A percentile compares a stretch with the other conserved stretches of the same genome.
Evolutionary conservation across 2,113 vertebrate species (phyloP).

Genomic region (Hirundichthys speculiger): DNA sequence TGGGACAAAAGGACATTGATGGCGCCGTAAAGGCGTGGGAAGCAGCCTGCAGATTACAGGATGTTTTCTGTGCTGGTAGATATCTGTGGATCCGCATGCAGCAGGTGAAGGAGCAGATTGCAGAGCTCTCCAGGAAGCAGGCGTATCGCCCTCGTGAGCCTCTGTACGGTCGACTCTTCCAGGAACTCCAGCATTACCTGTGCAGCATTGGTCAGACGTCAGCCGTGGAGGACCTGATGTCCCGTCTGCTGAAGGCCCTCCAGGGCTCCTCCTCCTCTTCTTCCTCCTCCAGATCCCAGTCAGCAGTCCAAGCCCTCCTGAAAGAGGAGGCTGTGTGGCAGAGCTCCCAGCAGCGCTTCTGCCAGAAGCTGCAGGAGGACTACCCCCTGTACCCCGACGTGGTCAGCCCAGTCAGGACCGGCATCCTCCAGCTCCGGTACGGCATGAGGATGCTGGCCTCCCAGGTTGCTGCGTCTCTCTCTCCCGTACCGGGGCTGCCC

Average conservation of each 20-base stretch:
- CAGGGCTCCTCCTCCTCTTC: constrained; percentile 55
- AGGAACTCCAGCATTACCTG: constrained; percentile 91
- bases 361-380: constrained; percentile 85
- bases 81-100: constrained; percentile 88
- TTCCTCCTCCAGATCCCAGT: constrained; percentile 67
- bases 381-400: constrained; percentile 88
- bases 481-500: constrained; percentile 76
- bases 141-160: constrained; percentile 87
- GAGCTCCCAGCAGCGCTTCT: constrained; percentile 90
- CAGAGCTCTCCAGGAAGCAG: constrained; percentile 88
- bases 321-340: constrained; percentile 95
- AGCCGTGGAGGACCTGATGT: constrained; percentile 86
- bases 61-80: constrained; percentile 68
- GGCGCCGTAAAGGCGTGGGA: neutral
- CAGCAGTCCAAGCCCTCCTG: constrained; percentile 83
- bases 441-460: constrained; percentile 93
- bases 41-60: neutral
- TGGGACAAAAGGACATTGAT: neutral
- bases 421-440: constrained; percentile 89
- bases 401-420: constrained; percentile 83
- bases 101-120: constrained; percentile 85
- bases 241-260: constrained; percentile 84
- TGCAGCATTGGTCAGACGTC: constrained; percentile 86
- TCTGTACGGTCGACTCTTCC: constrained; percentile 86
- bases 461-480: constrained; percentile 77